Percentiles rank a stretch among this genome's conserved stretches.
Evolutionary conservation across 1,140 invertebrate species (phyloP).

Genomic region (Bombus superbus): DNA sequence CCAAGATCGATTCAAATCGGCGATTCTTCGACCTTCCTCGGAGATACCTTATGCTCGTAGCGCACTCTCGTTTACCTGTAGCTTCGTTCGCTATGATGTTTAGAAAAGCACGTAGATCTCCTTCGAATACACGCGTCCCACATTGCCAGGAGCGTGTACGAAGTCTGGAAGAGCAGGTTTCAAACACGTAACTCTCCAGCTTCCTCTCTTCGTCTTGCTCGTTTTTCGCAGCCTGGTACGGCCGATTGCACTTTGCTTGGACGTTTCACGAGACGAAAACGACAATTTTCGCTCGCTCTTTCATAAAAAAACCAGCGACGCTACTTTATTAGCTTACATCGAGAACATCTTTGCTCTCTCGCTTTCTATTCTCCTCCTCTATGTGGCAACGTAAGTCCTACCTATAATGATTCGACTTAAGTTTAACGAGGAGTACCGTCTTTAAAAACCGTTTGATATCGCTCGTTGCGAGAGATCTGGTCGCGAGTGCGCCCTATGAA

Average conservation of each 20-base stretch:
- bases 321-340: neutral
- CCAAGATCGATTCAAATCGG: too few species aligned
- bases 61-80: neutral
- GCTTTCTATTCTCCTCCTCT: neutral
- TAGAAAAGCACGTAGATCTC: slow-evolving; percentile 47
- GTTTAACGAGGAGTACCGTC: slow-evolving; percentile 32
- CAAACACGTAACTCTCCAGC: slow-evolving; percentile 43
- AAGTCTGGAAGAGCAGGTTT: slow-evolving; percentile 45
- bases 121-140: slow-evolving; percentile 8
- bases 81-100: slow-evolving; percentile 15
- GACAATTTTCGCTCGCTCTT: slow-evolving; percentile 41
- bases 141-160: neutral
- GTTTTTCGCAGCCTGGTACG: neutral
- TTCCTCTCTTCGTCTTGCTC: neutral
- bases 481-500: neutral
- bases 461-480: neutral
- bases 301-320: neutral
- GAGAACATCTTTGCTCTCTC: neutral
- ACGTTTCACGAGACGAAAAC: slow-evolving; percentile 29
- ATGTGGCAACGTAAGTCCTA: neutral
- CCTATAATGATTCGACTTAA: slow-evolving; percentile 26
- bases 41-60: neutral
- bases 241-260: slow-evolving; percentile 29
- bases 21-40: neutral
- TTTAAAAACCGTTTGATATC: slow-evolving; percentile 9